Conservation (phyloP, 2,888 invertebrate species). For the Nebria salina region DNA sequence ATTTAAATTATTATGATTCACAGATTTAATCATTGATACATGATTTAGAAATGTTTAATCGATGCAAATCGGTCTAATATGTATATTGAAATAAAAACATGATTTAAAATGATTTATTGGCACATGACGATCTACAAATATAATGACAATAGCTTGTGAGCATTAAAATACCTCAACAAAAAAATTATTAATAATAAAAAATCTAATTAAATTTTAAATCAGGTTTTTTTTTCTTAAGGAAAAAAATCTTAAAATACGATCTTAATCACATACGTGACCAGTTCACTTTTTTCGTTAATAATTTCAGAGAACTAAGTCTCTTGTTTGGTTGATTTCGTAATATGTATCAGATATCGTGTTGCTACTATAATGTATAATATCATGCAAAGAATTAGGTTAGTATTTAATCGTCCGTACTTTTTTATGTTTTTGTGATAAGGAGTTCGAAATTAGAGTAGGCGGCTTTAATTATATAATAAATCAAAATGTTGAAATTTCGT, state of each 20-base stretch:
- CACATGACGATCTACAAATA: background rate
- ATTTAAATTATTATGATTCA: background rate
- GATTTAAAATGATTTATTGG: no score
- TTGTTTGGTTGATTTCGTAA: constrained; percentile 8
- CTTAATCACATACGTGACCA: background rate
- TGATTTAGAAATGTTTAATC: background rate
- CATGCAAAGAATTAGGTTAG: constrained; percentile 14
- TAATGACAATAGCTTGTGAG: background rate
- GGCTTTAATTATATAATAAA: background rate
- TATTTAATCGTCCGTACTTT: background rate
- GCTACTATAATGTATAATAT: background rate
- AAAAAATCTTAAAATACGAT: background rate
- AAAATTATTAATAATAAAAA: background rate
- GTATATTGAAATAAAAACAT: no score
- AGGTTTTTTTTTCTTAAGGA: background rate
- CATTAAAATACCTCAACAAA: background rate
- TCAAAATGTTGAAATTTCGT: background rate
- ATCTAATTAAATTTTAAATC: background rate
- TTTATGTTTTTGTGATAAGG: constrained; percentile 6
- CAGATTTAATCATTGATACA: background rate
- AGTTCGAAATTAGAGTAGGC: constrained; percentile 1
- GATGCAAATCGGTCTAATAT: background rate
- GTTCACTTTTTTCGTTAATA: background rate
- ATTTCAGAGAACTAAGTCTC: background rate
- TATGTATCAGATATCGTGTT: constrained; percentile 12